phyloP scores from a whole-genome alignment of 2,797 vertebrate genomes.

The Lacerta viridis region DNA sequence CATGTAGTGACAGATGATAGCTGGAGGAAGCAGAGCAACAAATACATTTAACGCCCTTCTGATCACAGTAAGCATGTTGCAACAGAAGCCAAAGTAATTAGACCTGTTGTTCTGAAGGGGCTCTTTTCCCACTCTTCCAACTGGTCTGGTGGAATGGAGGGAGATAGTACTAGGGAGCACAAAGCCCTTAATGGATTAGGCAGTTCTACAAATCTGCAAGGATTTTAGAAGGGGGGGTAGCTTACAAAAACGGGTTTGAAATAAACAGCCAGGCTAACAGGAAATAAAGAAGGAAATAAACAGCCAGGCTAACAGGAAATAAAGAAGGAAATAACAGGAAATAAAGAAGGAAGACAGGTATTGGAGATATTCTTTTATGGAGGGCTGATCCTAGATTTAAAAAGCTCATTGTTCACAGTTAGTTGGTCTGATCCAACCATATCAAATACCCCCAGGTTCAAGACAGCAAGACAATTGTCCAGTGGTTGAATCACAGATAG shows the following conservation, averaged over 20 bases:
- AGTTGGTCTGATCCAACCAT: too few species aligned
- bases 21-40: constrained; percentile 41
- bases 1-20: constrained; percentile 30
- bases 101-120: constrained; percentile 6
- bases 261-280: background rate
- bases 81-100: constrained; percentile 7
- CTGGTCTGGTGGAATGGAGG: constrained; percentile 7
- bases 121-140: background rate
- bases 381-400: too few species aligned
- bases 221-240: background rate
- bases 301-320: background rate
- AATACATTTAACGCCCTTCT: constrained; percentile 25
- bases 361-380: background rate
- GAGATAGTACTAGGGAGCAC: background rate
- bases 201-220: background rate
- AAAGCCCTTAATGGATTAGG: constrained; percentile 1
- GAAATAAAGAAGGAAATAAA: background rate
- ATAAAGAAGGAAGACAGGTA: background rate
- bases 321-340: too few species aligned
- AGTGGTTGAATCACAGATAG: background rate
- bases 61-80: background rate
- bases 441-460: too few species aligned
- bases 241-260: background rate
- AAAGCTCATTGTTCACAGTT: too few species aligned
- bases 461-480: too few species aligned